A percentile compares a stretch with the other conserved stretches of the same genome.
Evolutionary conservation across 2,888 invertebrate genomes (phyloP).

Genomic region (Rhabditoides inermis): DNA sequence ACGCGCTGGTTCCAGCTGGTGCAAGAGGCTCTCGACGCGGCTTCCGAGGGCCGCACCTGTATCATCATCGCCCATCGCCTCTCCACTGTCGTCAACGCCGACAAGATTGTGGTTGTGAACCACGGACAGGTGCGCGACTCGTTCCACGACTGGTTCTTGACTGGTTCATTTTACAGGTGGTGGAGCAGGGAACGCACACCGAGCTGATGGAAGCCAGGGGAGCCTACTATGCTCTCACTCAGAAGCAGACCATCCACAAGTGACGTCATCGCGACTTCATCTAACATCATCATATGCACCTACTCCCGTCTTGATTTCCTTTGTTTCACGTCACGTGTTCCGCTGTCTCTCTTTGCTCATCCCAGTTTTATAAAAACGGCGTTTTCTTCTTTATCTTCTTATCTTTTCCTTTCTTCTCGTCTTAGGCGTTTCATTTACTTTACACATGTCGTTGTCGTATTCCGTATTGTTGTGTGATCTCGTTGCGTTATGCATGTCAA

Average conservation of each 20-base stretch:
- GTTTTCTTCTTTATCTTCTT: background rate
- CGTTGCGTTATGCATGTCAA: too few species aligned
- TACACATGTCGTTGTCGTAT: too few species aligned
- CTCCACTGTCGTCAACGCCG: conserved; percentile 56
- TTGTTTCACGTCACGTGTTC: too few species aligned
- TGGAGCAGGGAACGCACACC: conserved; percentile 62
- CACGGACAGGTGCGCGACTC: conserved; percentile 54
- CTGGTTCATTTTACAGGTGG: too few species aligned
- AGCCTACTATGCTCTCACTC: conserved; percentile 62
- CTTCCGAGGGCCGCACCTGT: conserved; percentile 54
- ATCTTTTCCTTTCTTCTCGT: background rate
- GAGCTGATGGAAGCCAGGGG: conserved; percentile 64
- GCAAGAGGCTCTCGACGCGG: conserved; percentile 60
- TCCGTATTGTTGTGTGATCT: too few species aligned
- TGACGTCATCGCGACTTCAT: too few species aligned
- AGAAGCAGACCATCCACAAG: conserved; percentile 37
- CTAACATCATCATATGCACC: too few species aligned
- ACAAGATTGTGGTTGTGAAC: conserved; percentile 40
- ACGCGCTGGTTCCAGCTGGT: conserved; percentile 58
- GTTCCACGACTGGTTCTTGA: background rate
- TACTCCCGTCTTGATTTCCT: too few species aligned
- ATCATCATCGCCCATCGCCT: conserved; percentile 57
- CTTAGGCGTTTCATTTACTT: too few species aligned
- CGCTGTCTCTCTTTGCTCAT: too few species aligned
- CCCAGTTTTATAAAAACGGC: too few species aligned